A percentile compares a stretch with the other conserved stretches of the same genome.
Evolutionary conservation across 2,888 invertebrate species (phyloP).

Genomic region (Spodoptera exigua): DNA sequence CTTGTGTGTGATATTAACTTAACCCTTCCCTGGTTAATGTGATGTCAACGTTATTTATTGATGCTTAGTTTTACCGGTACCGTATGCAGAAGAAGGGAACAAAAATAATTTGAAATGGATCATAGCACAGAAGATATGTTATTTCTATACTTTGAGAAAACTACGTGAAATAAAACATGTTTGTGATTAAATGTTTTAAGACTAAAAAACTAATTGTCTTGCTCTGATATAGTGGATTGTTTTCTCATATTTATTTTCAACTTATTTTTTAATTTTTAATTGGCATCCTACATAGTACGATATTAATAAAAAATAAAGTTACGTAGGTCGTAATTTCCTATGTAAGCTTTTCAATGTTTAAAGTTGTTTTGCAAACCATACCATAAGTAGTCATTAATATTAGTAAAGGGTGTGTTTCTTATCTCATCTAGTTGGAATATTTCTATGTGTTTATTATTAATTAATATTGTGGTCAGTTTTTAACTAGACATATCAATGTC

Average conservation of each 20-base stretch:
- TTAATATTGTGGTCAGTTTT: neutral
- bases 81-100: conserved; percentile 33
- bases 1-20: conserved; percentile 71
- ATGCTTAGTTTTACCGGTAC: conserved; percentile 55
- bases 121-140: too few species aligned
- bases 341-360: neutral
- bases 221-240: too few species aligned
- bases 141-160: too few species aligned
- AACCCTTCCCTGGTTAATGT: conserved; percentile 78
- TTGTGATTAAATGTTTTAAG: too few species aligned
- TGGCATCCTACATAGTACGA: too few species aligned
- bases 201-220: too few species aligned
- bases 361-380: conserved; percentile 33
- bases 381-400: conserved; percentile 36
- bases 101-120: neutral
- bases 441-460: conserved; percentile 34
- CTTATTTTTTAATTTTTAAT: too few species aligned
- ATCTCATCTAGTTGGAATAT: conserved; percentile 38
- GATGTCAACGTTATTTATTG: conserved; percentile 71
- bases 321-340: too few species aligned
- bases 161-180: too few species aligned
- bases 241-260: too few species aligned
- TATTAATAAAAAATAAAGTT: too few species aligned
- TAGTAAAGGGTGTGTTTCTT: conserved; percentile 39
- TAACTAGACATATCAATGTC: neutral